These are phyloP conservation scores for Argyresthia albistria DNA, from an alignment of 2,888 invertebrate genomes.

Conservation along the genomic window DNA sequence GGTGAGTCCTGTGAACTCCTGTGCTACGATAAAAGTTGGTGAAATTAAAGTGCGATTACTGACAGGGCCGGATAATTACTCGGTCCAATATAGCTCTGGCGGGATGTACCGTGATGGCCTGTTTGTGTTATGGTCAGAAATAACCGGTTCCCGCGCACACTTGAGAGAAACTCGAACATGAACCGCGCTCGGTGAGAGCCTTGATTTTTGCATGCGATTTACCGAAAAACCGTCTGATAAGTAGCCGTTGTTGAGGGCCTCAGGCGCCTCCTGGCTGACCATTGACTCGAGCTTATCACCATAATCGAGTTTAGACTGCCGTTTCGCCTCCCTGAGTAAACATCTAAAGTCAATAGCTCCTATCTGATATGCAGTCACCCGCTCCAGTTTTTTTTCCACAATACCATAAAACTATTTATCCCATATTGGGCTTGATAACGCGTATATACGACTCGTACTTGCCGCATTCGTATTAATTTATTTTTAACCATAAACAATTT, in stretches of 20 bases:
- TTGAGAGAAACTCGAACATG: background rate
- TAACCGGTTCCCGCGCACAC: background rate
- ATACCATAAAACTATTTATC: constrained; percentile 39
- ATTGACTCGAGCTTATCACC: constrained; percentile 53
- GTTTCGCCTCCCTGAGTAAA: constrained; percentile 66
- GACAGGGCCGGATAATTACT: constrained; percentile 11
- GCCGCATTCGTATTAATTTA: constrained; percentile 27
- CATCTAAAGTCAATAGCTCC: constrained; percentile 58
- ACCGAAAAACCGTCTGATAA: constrained; percentile 35
- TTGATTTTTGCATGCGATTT: background rate
- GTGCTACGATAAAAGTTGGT: background rate
- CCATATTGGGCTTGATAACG: constrained; percentile 40
- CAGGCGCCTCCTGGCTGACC: constrained; percentile 54
- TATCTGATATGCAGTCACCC: constrained; percentile 52
- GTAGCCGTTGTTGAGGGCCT: constrained; percentile 17
- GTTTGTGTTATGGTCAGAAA: too few relatives aligned
- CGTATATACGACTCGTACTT: constrained; percentile 21
- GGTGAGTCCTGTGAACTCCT: background rate
- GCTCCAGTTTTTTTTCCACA: constrained; percentile 41
- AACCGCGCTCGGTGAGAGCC: background rate
- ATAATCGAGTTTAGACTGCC: constrained; percentile 68
- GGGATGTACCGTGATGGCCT: too few relatives aligned
- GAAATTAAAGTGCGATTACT: constrained; percentile 25
- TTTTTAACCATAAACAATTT: constrained; percentile 36
- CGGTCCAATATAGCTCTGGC: background rate